Conservation (phyloP, 1,140 invertebrate genomes). For the Drosophila quadrilineata region DNA sequence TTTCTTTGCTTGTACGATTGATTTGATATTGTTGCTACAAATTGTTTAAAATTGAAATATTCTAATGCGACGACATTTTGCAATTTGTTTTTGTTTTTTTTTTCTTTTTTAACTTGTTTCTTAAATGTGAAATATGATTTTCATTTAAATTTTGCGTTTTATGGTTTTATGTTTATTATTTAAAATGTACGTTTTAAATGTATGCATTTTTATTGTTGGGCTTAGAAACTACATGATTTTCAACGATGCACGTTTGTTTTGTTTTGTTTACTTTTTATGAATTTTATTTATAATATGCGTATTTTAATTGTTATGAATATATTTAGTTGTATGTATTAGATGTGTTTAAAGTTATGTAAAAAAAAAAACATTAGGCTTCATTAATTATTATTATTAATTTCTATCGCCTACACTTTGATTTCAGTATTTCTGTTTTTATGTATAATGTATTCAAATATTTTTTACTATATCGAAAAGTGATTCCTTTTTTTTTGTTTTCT, state of each 20-base stretch:
- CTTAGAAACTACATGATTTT: slow-evolving; percentile 36
- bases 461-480: slow-evolving; percentile 10
- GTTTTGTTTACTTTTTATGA: slow-evolving; percentile 8
- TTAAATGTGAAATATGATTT: no score
- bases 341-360: slow-evolving; percentile 14
- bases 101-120: slow-evolving; percentile 4
- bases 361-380: slow-evolving; percentile 19
- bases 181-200: neutral
- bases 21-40: slow-evolving; percentile 16
- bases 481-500: slow-evolving; percentile 8
- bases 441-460: slow-evolving; percentile 6
- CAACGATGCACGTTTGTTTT: slow-evolving; percentile 37
- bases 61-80: slow-evolving; percentile 2
- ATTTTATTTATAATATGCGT: no score
- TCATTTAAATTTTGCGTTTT: neutral
- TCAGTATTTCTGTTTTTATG: neutral
- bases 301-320: slow-evolving; percentile 32
- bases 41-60: slow-evolving; percentile 22
- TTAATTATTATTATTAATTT: neutral
- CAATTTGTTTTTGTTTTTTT: slow-evolving; percentile 9
- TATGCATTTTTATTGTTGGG: slow-evolving; percentile 16
- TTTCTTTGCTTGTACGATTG: neutral
- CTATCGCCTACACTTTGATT: slow-evolving; percentile 23
- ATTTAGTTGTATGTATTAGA: slow-evolving; percentile 1
- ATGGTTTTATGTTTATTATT: neutral